A percentile compares a stretch with the other conserved stretches of the same genome.
Evolutionary conservation across 1,140 invertebrate species (phyloP).

Genomic region (Calycopis cecrops): DNA sequence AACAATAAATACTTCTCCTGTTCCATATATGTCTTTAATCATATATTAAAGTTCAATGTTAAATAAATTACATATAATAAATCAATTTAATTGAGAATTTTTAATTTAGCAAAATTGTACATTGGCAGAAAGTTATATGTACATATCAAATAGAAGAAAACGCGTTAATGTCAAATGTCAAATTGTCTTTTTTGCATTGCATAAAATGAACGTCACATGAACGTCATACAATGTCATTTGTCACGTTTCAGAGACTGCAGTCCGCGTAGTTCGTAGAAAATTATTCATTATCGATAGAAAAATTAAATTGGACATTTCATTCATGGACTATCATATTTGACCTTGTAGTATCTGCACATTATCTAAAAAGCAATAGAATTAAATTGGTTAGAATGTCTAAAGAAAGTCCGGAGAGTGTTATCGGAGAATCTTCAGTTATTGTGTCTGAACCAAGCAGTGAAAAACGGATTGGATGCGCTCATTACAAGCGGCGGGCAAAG

Average conservation of each 20-base stretch:
- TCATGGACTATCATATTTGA: neutral
- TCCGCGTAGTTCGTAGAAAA: constrained; percentile 5
- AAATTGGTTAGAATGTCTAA: constrained; percentile 47
- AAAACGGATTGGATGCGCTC: constrained; percentile 81
- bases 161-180: neutral
- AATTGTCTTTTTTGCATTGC: neutral
- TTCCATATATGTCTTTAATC: too few species aligned
- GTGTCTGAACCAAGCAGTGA: constrained; percentile 40
- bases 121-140: too few species aligned
- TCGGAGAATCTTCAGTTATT: constrained; percentile 31
- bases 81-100: too few species aligned
- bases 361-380: neutral
- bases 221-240: neutral
- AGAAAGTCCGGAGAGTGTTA: constrained; percentile 37
- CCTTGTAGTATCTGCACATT: neutral
- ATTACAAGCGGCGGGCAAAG: constrained; percentile 87
- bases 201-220: neutral
- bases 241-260: constrained; percentile 3
- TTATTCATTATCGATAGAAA: neutral
- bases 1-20: too few species aligned
- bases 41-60: too few species aligned
- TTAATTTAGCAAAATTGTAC: too few species aligned
- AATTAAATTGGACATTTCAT: neutral
- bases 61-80: too few species aligned
- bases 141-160: neutral